Conservation (phyloP, 2,888 invertebrate species). For the Zeuzera pyrina region DNA sequence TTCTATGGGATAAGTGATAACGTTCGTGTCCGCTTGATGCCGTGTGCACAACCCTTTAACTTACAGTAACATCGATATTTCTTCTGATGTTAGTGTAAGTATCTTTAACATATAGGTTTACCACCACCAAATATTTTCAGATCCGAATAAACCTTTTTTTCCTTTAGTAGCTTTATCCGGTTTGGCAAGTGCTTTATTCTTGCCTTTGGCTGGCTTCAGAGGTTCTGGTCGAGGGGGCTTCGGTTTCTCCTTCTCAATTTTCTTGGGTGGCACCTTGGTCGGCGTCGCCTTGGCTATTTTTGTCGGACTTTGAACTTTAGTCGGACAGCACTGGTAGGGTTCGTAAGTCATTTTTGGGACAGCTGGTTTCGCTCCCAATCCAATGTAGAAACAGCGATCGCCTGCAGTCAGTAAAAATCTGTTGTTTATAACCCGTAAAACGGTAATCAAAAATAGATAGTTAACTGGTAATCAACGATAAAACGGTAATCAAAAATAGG, state of each 20-base stretch:
- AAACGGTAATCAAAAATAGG: conserved; percentile 49
- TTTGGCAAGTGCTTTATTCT: conserved; percentile 69
- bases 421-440: conserved; percentile 75
- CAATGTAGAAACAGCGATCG: conserved; percentile 98
- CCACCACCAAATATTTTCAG: conserved; percentile 90
- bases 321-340: conserved; percentile 95
- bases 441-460: conserved; percentile 52
- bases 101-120: conserved; percentile 57
- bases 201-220: conserved; percentile 53
- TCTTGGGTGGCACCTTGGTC: conserved; percentile 73
- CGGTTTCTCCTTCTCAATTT: conserved; percentile 57
- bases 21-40: conserved; percentile 64
- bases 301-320: conserved; percentile 83
- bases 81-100: conserved; percentile 35
- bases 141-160: conserved; percentile 88
- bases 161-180: conserved; percentile 74
- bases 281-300: conserved; percentile 85
- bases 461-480: conserved; percentile 58
- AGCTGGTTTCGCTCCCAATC: conserved; percentile 89
- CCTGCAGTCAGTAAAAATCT: conserved; percentile 95
- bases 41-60: conserved; percentile 38
- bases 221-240: conserved; percentile 33
- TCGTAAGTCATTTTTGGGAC: conserved; percentile 85
- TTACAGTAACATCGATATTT: conserved; percentile 37
- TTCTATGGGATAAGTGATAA: conserved; percentile 27